phyloP scores from a whole-genome alignment of 2,888 invertebrate genomes.

The Dolichomitus sp. region DNA sequence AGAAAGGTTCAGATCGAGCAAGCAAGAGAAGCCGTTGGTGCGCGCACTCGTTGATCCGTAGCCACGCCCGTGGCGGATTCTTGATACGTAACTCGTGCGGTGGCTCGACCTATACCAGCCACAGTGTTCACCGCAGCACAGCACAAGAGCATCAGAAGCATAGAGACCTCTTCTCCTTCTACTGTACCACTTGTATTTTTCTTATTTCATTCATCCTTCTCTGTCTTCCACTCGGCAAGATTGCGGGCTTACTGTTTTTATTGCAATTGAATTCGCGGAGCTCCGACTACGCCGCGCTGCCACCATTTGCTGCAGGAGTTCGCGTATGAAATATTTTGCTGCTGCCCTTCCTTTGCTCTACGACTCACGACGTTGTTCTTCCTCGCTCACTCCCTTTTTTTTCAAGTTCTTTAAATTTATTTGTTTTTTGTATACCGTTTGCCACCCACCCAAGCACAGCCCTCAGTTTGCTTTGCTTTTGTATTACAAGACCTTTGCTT shows the following conservation, averaged over 20 bases:
- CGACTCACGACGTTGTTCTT: slow-evolving; percentile 63
- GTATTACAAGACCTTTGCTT: slow-evolving; percentile 73
- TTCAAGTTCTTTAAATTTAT: slow-evolving; percentile 69
- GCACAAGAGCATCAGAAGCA: slow-evolving; percentile 43
- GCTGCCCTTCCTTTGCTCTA: slow-evolving; percentile 70
- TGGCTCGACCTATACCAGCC: slow-evolving; percentile 85
- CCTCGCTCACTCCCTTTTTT: slow-evolving; percentile 53
- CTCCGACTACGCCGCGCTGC: slow-evolving; percentile 43
- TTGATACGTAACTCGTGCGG: slow-evolving; percentile 86
- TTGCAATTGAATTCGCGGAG: slow-evolving; percentile 84
- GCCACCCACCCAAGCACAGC: slow-evolving; percentile 41
- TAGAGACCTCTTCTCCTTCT: slow-evolving; percentile 78
- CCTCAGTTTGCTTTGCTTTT: slow-evolving; percentile 71
- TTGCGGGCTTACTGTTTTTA: slow-evolving; percentile 83
- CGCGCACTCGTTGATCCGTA: slow-evolving; percentile 81
- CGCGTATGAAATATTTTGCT: slow-evolving; percentile 78
- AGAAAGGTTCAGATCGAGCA: slow-evolving; percentile 48
- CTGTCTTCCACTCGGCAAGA: slow-evolving; percentile 71
- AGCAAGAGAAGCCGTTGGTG: slow-evolving; percentile 78
- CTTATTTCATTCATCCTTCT: slow-evolving; percentile 69
- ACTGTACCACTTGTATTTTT: slow-evolving; percentile 57
- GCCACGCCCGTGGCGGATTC: slow-evolving; percentile 86
- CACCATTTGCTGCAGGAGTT: slow-evolving; percentile 61
- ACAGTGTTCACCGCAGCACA: slow-evolving; percentile 49
- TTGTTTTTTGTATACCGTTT: slow-evolving; percentile 33